Percentiles rank a stretch among this genome's conserved stretches.
Evolutionary conservation across 1,140 invertebrate genomes (phyloP).

Genomic region (Neodiprion pinetum): DNA sequence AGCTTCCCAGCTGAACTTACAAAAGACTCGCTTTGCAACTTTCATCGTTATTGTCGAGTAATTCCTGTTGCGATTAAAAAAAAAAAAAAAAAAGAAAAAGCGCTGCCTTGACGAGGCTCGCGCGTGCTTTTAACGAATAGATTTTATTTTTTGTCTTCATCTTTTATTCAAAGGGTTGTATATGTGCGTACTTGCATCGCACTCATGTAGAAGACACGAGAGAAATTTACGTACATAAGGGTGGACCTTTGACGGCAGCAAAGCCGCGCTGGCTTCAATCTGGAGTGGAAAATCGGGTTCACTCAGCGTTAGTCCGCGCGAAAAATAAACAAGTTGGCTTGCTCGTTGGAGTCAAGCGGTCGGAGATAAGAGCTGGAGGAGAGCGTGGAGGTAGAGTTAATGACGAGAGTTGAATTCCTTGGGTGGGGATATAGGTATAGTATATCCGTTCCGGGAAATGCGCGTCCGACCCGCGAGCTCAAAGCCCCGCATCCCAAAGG

Average conservation of each 20-base stretch:
- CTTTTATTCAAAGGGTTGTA: neutral
- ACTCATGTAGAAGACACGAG: too few species aligned
- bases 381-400: slow-evolving; percentile 1
- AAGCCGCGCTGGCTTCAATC: neutral
- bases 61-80: too few species aligned
- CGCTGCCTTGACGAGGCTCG: slow-evolving; percentile 14
- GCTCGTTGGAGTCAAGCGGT: neutral
- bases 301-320: neutral
- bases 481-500: too few species aligned
- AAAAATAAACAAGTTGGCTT: neutral
- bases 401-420: slow-evolving; percentile 1
- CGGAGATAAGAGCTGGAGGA: neutral
- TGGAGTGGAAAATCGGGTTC: neutral
- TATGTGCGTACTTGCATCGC: neutral
- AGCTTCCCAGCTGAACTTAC: too few species aligned
- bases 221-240: too few species aligned
- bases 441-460: neutral
- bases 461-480: neutral
- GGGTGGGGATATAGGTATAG: neutral
- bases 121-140: slow-evolving; percentile 13
- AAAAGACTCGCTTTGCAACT: too few species aligned
- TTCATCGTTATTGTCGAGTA: too few species aligned
- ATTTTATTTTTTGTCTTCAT: slow-evolving; percentile 12
- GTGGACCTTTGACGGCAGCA: too few species aligned
- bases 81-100: slow-evolving; percentile 18